phyloP scores from a whole-genome alignment of 2,113 vertebrate genomes.

The Pterophyllum scalare region DNA sequence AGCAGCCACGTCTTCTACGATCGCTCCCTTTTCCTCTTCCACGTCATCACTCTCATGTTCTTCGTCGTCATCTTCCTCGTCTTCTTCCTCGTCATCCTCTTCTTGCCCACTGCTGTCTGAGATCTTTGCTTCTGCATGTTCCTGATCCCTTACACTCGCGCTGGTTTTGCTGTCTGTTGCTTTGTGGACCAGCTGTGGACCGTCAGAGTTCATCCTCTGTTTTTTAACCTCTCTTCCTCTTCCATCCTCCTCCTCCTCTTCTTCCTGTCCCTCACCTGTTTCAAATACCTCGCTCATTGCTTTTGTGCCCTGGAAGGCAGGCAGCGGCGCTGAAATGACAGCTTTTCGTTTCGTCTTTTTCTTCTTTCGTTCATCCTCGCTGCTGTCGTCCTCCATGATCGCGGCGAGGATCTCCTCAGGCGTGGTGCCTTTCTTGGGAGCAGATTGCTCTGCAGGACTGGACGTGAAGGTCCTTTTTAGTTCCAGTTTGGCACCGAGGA shows the following conservation, averaged over 20 bases:
- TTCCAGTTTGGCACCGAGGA: not conserved
- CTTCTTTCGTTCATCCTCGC: slow-evolving; percentile 58
- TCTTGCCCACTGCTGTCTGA: slow-evolving; percentile 28
- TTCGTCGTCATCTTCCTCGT: not conserved
- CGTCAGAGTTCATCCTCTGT: slow-evolving; percentile 3
- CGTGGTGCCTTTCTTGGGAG: slow-evolving; percentile 66
- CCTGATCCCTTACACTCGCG: not conserved
- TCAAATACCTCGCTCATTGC: slow-evolving; percentile 53
- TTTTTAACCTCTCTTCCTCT: slow-evolving; percentile 12
- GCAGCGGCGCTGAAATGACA: slow-evolving; percentile 55
- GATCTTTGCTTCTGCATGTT: not conserved
- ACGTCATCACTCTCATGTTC: not conserved
- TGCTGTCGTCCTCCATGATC: slow-evolving; percentile 81
- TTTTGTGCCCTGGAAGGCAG: slow-evolving; percentile 85
- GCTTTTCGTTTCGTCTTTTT: slow-evolving; percentile 65
- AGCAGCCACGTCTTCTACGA: not conserved
- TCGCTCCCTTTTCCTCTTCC: not conserved
- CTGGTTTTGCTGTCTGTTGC: not conserved
- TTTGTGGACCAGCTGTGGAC: not conserved
- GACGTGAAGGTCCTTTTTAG: not conserved
- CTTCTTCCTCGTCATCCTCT: not conserved
- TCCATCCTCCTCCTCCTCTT: not conserved
- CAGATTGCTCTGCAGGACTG: not conserved
- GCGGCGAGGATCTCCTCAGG: slow-evolving; percentile 88
- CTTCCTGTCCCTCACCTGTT: not conserved